These are phyloP conservation scores for Sebastes ruberrimus DNA, from an alignment of 2,797 vertebrate genomes.

Conservation along the genomic window DNA sequence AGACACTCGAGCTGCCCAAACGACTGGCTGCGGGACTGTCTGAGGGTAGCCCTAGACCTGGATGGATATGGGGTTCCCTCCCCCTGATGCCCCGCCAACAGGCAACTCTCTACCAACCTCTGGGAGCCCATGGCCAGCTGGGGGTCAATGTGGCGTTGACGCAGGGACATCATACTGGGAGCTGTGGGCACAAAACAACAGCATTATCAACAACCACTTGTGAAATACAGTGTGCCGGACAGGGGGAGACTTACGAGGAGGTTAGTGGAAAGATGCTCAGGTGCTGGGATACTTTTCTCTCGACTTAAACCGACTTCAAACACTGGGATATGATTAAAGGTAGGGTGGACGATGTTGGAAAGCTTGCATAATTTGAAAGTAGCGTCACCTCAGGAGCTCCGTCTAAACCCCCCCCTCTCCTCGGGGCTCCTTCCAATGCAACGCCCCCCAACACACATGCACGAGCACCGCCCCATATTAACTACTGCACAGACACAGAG, in stretches of 20 bases:
- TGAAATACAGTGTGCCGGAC: not conserved
- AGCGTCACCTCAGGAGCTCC: too few relatives aligned
- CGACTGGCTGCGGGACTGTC: slow-evolving; percentile 89
- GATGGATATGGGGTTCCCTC: slow-evolving; percentile 75
- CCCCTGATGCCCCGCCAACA: slow-evolving; percentile 77
- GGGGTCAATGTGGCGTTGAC: slow-evolving; percentile 93
- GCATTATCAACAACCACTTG: slow-evolving; percentile 21
- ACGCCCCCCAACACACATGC: too few relatives aligned
- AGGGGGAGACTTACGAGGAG: not conserved
- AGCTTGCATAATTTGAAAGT: too few relatives aligned
- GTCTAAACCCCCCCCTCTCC: too few relatives aligned
- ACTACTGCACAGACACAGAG: too few relatives aligned
- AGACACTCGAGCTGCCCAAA: slow-evolving; percentile 85
- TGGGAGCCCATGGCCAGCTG: slow-evolving; percentile 93
- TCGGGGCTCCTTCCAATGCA: too few relatives aligned
- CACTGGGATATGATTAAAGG: not conserved
- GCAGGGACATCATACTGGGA: slow-evolving; percentile 92
- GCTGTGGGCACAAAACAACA: slow-evolving; percentile 84
- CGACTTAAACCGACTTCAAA: not conserved
- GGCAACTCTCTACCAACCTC: slow-evolving; percentile 97
- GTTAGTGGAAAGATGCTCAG: slow-evolving; percentile 22
- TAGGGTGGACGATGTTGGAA: too few relatives aligned
- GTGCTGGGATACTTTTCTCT: slow-evolving; percentile 12
- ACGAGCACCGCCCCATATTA: too few relatives aligned
- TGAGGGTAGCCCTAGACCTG: slow-evolving; percentile 83